A percentile compares a stretch with the other conserved stretches of the same genome.
These are phyloP conservation scores for Elysia crispata DNA, from an alignment of 2,888 invertebrate species.

Conservation along the genomic window DNA sequence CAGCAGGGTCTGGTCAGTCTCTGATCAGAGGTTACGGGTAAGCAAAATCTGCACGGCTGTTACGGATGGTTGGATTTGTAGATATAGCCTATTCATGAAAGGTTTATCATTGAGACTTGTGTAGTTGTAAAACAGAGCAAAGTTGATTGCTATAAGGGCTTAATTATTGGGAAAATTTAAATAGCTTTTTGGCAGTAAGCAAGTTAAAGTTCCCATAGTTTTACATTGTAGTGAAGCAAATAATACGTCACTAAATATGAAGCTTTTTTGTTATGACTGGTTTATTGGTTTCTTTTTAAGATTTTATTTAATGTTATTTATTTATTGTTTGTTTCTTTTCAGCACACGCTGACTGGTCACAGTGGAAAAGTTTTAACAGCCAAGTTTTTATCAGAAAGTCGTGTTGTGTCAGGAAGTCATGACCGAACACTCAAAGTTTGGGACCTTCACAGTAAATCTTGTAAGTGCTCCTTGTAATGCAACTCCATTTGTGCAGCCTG, in stretches of 20 bases:
- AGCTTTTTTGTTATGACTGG: too few species aligned
- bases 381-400: conserved; percentile 87
- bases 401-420: conserved; percentile 98
- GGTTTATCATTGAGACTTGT: too few species aligned
- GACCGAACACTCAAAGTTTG: conserved; percentile 98
- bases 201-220: not conserved
- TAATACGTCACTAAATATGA: too few species aligned
- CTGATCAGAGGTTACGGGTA: conserved; percentile 93
- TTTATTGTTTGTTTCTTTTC: conserved; percentile 59
- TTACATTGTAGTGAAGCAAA: too few species aligned
- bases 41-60: conserved; percentile 58
- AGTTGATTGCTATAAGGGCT: too few species aligned
- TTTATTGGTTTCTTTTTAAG: too few species aligned
- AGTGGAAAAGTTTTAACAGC: conserved; percentile 98
- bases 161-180: too few species aligned
- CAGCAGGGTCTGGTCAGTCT: conserved; percentile 95
- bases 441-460: conserved; percentile 95
- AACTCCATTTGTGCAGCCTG: too few species aligned
- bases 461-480: conserved; percentile 84
- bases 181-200: too few species aligned
- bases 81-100: too few species aligned
- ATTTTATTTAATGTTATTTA: not conserved
- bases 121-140: too few species aligned
- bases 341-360: conserved; percentile 96
- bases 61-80: too few species aligned